Base-by-base conservation (phyloP, 2,113 vertebrate species). In the Albula glossodonta region DNA sequence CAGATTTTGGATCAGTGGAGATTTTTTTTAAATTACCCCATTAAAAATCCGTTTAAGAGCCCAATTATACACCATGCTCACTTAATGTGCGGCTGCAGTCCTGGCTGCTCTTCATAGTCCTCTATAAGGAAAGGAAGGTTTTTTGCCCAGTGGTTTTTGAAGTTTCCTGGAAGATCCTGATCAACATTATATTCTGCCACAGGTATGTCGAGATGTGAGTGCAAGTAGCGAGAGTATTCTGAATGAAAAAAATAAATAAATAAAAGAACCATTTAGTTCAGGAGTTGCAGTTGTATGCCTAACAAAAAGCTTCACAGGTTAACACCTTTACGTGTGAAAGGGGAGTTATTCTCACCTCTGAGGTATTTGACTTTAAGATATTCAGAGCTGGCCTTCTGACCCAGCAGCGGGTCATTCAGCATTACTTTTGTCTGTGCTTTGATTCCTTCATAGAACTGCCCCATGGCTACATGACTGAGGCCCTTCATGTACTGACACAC, bases 401-500 rank as follows among this genome's bases (percentile, higher is more conserved):
- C 98, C 4, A 98, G 97, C 22, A 99, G 94, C 1, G 98, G 98
- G 77, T 99, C 97, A 17, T 99, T 99, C 66, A 99, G 88, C 98
- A 99, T 99, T 60, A 99, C 98, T 93, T 99, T 99, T 4, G 98
- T 99, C 85, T 99, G 98, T 66, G 98, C 97, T 94, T 99, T 99
- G 91, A 99, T 98, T 74, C 98, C 98, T 93, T 99, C 98, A 63
- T 99, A 99, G 92, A 99, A 99, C 90, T 99, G 98, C 0, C 98
- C 98, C 97, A 98, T 97, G 15, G 98, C 97, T 87, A 99, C 98
- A 3, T 99, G 98, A 87, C 98, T 98, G 80, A 99, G 93, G 4
- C 98, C 98, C 90, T 98, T 99, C 98, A 99, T 99, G 89, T 99
- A 99, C 93, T 99, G 98, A 87, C 98, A 99, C 66, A 98, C 98